Evolutionary conservation across 2,797 vertebrate species (phyloP).

Genomic region (Pempheris klunzingeri): DNA sequence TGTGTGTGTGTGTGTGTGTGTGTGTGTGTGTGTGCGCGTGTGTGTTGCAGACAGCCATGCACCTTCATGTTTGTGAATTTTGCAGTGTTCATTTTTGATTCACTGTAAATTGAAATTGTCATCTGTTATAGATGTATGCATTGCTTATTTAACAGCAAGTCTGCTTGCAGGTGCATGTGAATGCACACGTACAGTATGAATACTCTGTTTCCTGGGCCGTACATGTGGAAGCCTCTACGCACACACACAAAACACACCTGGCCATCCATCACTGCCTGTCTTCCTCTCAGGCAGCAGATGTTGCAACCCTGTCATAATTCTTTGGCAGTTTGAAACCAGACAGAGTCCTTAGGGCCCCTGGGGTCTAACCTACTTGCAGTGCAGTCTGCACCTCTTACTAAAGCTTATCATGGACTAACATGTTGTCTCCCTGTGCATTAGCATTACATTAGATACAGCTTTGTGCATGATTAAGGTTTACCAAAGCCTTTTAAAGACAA

Average conservation of each 20-base stretch:
- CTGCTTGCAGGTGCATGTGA: conserved; percentile 31
- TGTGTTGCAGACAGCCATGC: conserved; percentile 12
- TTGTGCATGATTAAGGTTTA: conserved; percentile 9
- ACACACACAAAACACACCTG: conserved; percentile 77
- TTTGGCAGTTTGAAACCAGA: conserved; percentile 83
- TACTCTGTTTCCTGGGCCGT: conserved; percentile 44
- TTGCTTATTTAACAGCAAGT: conserved; percentile 63
- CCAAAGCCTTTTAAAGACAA: conserved; percentile 8
- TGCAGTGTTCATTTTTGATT: conserved; percentile 35
- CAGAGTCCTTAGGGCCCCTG: conserved; percentile 74
- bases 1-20: conserved; percentile 27
- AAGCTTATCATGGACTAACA: conserved; percentile 49
- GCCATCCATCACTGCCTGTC: conserved; percentile 85
- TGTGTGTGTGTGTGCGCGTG: conserved; percentile 32
- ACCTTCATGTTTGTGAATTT: conserved; percentile 21
- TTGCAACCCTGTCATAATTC: conserved; percentile 85
- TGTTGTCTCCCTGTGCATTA: conserved; percentile 56
- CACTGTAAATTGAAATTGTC: conserved; percentile 53
- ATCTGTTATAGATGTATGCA: conserved; percentile 58
- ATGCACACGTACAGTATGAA: conserved; percentile 33
- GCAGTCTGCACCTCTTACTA: conserved; percentile 61
- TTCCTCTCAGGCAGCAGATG: conserved; percentile 83
- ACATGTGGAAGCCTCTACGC: conserved; percentile 22
- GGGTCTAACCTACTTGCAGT: conserved; percentile 79
- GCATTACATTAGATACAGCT: conserved; percentile 25